Base-by-base conservation (phyloP, 2,113 vertebrate species). In the Hemiprocne comata region DNA sequence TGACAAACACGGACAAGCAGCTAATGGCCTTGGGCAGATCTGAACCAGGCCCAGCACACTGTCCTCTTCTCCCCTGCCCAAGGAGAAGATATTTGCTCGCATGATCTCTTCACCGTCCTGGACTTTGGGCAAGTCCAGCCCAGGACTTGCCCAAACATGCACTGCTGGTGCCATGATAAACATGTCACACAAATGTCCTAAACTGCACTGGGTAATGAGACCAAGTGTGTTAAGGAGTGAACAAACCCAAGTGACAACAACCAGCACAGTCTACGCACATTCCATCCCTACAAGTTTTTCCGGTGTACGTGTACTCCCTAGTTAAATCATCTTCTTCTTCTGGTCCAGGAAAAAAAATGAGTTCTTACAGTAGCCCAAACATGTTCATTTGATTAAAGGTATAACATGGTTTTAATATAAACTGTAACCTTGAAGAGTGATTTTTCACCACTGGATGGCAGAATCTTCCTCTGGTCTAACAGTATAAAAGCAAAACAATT, bases 401-500 rank as follows among this genome's bases (percentile, higher is more conserved):
- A 8, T 34, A 66, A 50, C 12, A 24, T 7, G 4, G 7, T 65
- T 91, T 89, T 46, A 42, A 11, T 70, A 54, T 28, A 61, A 96
- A 65, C 6, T 28, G 14, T 40, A 44, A 34, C 33, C 57, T 81
- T 85, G 51, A 77, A 74, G 29, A 86, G 28, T 14, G 13, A 54
- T 77, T 92, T 93, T 94, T 88, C 74, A 66, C 97, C 95, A 93
- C 95, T 95, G 95, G 95, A 89, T 97, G 96, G 96, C 97, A 97
- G 95, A 94, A 83, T 92, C 31, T 90, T 87, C 95, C 93, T 95
- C 96, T 76, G 11, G 38, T 93, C 89, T 85, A 76, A 76, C n/a
- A 44, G 54, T 51, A 26, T 38, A 78, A 67, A 33, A 85, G 33
- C 29, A 89, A 40, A 83, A 76, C 20, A 75, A 80, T 94, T 94